Base-by-base conservation (phyloP, 2,888 invertebrate genomes). In the Eristalinus aeneus region DNA sequence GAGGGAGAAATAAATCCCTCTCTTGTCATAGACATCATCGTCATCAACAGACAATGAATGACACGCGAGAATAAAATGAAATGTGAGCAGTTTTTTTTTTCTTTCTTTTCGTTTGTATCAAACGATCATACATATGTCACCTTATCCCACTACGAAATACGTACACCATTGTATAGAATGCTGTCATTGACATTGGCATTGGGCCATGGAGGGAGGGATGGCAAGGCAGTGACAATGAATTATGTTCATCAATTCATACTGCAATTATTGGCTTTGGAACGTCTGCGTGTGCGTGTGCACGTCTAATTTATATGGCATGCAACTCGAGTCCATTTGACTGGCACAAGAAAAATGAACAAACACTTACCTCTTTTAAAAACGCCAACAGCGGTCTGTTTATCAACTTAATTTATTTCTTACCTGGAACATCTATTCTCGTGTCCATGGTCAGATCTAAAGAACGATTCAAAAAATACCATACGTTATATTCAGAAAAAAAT, bases 111-210 rank as follows among this genome's bases (percentile, higher is more conserved):
- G 0, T 64, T 11, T 53, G 8, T n/a, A 27, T 22, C 2, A 64
- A 72, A 39, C 67, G 65, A 46, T 46, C 46, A n/a, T 69, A 77
- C 86, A 86, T 82, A 82, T 82, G 86, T 86, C 86, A 86, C 82
- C 86, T 82, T 74, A 82, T 39, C 65, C 39, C 60, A 64, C 60
- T 67, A 65, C 72, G 31, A 68, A 46, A 77, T 76, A 16, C 46
- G 8, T 46, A 46, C 46, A 46, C 46, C 46, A 46, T 53, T 71
- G 77, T 77, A 74, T 74, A 34, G 56, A 65, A 78, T 74, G 69
- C 82, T 86, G 82, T 64, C 86, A 82, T 86, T 86, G 86, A 86
- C 86, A 86, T 86, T 86, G 86, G 86, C 86, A 82, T 82, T 86
- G 86, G 73, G 60, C 65, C 20, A 61, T n/a, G 31, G 10, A 27